Conservation (phyloP, 2,113 vertebrate species). For the Cinclus mexicanus region DNA sequence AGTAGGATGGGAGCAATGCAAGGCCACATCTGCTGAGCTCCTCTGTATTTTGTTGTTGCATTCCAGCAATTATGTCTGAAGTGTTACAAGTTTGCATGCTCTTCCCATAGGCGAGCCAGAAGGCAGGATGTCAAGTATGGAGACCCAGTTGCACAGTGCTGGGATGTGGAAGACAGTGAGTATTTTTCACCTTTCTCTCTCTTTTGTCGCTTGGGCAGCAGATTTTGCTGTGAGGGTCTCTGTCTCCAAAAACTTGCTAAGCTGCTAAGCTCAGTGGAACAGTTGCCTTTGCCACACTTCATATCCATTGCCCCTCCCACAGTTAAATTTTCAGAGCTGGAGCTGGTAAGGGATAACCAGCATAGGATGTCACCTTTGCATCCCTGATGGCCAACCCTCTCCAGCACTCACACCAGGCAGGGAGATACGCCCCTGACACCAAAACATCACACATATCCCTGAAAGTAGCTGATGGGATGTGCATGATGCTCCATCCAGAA, state of each 20-base stretch:
- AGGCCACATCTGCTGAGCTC: conserved; percentile 10
- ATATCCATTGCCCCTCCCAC: background rate
- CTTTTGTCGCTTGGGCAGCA: background rate
- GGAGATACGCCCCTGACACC: background rate
- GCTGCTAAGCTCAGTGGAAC: background rate
- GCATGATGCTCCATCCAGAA: background rate
- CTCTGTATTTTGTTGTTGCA: conserved; percentile 29
- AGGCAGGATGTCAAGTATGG: conserved; percentile 97
- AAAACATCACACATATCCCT: accelerated
- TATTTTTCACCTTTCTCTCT: conserved; percentile 41
- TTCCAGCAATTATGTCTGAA: conserved; percentile 15
- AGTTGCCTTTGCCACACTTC: background rate
- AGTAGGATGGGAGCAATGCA: background rate
- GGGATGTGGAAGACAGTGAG: conserved; percentile 93
- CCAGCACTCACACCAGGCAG: background rate
- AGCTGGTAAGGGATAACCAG: background rate
- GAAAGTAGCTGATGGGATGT: background rate
- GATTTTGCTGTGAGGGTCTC: background rate
- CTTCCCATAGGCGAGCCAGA: conserved; percentile 85
- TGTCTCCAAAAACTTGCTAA: background rate
- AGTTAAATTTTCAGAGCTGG: background rate
- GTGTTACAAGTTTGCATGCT: conserved; percentile 44
- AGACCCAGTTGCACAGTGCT: conserved; percentile 93
- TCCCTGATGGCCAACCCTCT: background rate
- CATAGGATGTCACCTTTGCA: accelerated